phyloP scores from a whole-genome alignment of 2,888 invertebrate genomes.

The Poecilus cupreus region DNA sequence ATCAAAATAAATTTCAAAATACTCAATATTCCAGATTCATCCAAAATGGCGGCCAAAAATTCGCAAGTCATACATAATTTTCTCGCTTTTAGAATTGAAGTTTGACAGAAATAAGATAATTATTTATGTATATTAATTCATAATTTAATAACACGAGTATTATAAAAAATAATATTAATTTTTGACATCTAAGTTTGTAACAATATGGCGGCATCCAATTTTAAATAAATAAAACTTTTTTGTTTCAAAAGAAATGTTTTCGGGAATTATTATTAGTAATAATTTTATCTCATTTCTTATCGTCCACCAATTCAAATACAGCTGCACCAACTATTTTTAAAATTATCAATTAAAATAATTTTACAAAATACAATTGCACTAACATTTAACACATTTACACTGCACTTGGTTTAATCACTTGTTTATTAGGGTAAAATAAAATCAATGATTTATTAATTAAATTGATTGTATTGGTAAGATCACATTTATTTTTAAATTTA shows the following conservation, averaged over 20 bases:
- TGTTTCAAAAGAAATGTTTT: neutral
- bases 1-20: too few relatives aligned
- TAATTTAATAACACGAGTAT: too few relatives aligned
- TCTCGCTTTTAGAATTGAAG: neutral
- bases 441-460: neutral
- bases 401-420: constrained; percentile 10
- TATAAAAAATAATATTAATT: too few relatives aligned
- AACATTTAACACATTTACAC: neutral
- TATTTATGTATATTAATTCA: neutral
- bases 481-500: neutral
- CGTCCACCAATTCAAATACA: neutral
- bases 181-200: neutral
- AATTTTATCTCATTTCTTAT: neutral
- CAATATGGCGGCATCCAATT: neutral
- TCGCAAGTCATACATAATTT: neutral
- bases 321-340: neutral
- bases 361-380: too few relatives aligned
- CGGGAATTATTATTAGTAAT: neutral
- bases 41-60: neutral
- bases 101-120: neutral
- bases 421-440: constrained; percentile 4
- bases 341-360: neutral
- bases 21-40: neutral
- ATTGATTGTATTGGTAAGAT: neutral
- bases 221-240: neutral